These are phyloP conservation scores for Malthinus seriepunctatus DNA, from an alignment of 2,888 invertebrate species.

Conservation along the genomic window DNA sequence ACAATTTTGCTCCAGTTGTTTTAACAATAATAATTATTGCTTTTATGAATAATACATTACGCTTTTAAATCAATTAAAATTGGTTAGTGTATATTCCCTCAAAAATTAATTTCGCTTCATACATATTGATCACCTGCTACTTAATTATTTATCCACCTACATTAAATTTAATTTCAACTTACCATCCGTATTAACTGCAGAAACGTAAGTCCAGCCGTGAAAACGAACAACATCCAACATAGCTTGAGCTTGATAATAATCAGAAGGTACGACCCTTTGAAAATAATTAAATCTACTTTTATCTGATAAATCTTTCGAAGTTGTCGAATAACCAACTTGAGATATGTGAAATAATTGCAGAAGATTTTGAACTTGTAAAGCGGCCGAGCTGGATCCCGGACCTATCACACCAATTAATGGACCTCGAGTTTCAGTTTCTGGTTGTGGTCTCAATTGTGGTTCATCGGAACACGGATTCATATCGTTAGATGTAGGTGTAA, in stretches of 20 bases:
- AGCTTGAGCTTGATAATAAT: conserved; percentile 75
- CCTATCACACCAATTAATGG: conserved; percentile 73
- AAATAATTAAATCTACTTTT: conserved; percentile 77
- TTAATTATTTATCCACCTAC: no score
- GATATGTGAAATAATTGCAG: conserved; percentile 69
- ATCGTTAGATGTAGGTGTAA: conserved; percentile 53
- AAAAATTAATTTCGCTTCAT: no score
- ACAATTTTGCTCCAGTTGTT: no score
- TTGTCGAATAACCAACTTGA: conserved; percentile 79
- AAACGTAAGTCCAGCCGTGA: conserved; percentile 80
- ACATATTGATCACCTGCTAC: no score
- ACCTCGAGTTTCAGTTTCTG: conserved; percentile 37
- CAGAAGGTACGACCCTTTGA: conserved; percentile 77
- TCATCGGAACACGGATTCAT: conserved; percentile 24
- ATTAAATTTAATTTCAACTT: conserved; percentile 41
- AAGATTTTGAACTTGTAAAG: conserved; percentile 75
- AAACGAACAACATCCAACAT: conserved; percentile 69
- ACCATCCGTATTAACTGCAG: conserved; percentile 77
- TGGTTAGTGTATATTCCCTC: no score
- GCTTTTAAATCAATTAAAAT: no score
- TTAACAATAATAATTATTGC: no score
- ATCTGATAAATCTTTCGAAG: conserved; percentile 74
- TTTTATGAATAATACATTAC: no score
- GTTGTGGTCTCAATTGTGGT: conserved; percentile 5
- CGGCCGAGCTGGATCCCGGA: conserved; percentile 73